Evolutionary conservation across 2,888 invertebrate genomes (phyloP).

Genomic region (Dromius quadrimaculatus): DNA sequence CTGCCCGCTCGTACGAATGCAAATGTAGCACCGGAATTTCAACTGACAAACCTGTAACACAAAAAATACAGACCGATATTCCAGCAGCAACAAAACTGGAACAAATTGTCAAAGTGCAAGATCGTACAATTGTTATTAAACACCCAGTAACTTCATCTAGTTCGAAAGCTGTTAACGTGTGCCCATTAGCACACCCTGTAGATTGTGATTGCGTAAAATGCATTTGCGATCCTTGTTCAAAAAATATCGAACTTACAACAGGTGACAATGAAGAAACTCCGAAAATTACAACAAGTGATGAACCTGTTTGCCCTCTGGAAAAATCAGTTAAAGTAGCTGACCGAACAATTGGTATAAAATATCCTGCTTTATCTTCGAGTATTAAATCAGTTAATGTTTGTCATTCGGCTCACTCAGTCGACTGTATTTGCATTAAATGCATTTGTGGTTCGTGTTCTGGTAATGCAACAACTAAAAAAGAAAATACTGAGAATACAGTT

Average conservation of each 20-base stretch:
- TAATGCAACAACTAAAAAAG: not conserved
- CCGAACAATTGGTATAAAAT: conserved; percentile 20
- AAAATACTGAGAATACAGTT: too few species aligned
- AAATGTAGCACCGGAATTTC: too few species aligned
- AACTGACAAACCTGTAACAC: too few species aligned
- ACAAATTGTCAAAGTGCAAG: not conserved
- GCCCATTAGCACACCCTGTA: conserved; percentile 25
- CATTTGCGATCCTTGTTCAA: conserved; percentile 50
- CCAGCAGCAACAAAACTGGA: too few species aligned
- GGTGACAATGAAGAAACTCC: not conserved
- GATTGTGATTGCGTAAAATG: conserved; percentile 49
- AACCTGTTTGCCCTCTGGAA: conserved; percentile 4
- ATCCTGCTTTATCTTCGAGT: not conserved
- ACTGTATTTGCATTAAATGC: conserved; percentile 47
- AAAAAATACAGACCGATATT: too few species aligned
- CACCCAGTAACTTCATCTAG: conserved; percentile 15
- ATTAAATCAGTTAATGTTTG: conserved; percentile 15
- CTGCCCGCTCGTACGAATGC: too few species aligned
- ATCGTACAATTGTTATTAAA: conserved; percentile 14
- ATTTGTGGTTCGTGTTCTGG: conserved; percentile 9
- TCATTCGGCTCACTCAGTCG: conserved; percentile 16
- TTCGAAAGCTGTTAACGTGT: conserved; percentile 2
- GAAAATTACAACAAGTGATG: conserved; percentile 10
- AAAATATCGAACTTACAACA: not conserved
- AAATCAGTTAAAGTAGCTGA: not conserved